Percentiles rank a stretch among this genome's conserved stretches.
phyloP scores from a whole-genome alignment of 2,797 vertebrate species.

The Acanthiza pusilla region DNA sequence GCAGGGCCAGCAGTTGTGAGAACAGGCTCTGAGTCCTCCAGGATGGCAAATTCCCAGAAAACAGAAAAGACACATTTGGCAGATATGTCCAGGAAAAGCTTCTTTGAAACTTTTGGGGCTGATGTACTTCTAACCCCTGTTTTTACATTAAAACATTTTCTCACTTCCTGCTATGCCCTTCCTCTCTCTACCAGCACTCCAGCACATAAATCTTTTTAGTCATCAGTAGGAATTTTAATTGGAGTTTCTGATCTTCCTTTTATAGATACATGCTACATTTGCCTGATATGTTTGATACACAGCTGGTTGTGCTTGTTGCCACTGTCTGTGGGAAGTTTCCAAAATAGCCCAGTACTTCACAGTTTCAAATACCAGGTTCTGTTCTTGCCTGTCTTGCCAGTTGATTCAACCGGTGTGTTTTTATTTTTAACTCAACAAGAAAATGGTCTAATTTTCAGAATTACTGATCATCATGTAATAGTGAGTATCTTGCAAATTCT shows the following conservation, averaged over 20 bases:
- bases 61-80: not conserved
- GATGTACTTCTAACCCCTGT: not conserved
- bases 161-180: not conserved
- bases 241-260: not conserved
- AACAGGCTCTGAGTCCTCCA: not conserved
- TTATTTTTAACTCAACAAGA: not conserved
- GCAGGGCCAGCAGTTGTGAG: not conserved
- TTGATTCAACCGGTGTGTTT: not conserved
- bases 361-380: not conserved
- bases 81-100: not conserved
- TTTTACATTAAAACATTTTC: not conserved
- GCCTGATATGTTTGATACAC: not conserved
- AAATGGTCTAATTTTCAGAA: not conserved
- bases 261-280: not conserved
- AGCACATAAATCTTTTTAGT: not conserved
- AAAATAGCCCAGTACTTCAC: not conserved
- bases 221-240: not conserved
- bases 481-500: not conserved
- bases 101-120: not conserved
- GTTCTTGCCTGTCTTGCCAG: not conserved
- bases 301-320: not conserved
- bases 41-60: not conserved
- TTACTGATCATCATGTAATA: not conserved
- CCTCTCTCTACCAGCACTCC: not conserved
- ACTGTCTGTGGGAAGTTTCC: not conserved